Percentiles rank a stretch among this genome's conserved stretches.
Conservation (phyloP, 2,113 vertebrate species). For the Oostethus manadensis region DNA sequence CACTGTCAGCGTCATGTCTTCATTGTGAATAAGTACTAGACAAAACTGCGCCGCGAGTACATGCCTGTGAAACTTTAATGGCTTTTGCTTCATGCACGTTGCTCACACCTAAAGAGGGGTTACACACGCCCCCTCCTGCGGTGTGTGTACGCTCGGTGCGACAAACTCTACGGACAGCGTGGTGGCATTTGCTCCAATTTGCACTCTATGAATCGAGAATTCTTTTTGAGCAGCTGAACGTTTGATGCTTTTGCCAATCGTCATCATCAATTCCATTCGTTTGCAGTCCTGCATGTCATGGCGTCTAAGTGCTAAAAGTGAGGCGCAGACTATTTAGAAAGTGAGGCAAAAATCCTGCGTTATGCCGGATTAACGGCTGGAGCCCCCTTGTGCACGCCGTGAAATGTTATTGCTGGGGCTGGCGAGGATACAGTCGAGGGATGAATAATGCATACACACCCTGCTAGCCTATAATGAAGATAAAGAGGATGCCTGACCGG, state of each 20-base stretch:
- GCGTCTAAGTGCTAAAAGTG: conserved; percentile 23
- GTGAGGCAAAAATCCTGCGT: background rate
- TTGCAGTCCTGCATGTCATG: conserved; percentile 35
- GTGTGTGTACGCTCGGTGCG: background rate
- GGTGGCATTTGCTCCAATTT: conserved; percentile 46
- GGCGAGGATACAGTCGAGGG: conserved; percentile 29
- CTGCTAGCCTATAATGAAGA: conserved; percentile 55
- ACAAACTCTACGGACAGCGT: conserved; percentile 24
- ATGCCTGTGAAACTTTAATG: conserved; percentile 28
- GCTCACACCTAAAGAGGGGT: no score
- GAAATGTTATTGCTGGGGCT: conserved; percentile 42
- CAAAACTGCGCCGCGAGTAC: conserved; percentile 35
- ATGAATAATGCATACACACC: conserved; percentile 56
- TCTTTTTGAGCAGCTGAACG: conserved; percentile 46
- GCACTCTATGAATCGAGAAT: conserved; percentile 53
- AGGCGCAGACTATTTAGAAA: background rate
- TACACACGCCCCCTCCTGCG: conserved; percentile 4
- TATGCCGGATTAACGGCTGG: conserved; percentile 17
- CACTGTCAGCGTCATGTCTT: conserved; percentile 1
- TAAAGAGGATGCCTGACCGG: conserved; percentile 41
- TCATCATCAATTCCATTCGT: conserved; percentile 40
- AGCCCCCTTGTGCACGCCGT: conserved; percentile 22
- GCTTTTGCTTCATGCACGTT: background rate
- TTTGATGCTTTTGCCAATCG: conserved; percentile 36
- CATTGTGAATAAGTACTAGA: conserved; percentile 44